Evolutionary conservation across 1,140 invertebrate genomes (phyloP), one percentile per base, ranked within the genome.

Genomic region (Achatina immaculata): DNA sequence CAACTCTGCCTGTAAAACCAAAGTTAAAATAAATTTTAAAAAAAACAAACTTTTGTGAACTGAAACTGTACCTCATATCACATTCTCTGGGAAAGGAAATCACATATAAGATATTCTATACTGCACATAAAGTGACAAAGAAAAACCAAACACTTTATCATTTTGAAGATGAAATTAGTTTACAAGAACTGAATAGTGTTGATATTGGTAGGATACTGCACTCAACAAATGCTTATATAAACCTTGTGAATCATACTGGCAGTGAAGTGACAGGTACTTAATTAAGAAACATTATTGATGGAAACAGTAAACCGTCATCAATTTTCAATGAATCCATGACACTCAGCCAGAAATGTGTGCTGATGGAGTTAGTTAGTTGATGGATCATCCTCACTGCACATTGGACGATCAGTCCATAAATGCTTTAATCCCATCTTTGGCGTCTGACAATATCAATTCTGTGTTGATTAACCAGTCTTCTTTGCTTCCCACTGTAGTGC

Each of bases 161-260:
- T 71, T 71, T 71, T 21, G 24, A 71, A 71, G 11, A 21, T n/a
- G 38, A 71, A 71, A 71, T 71, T 38, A n/a, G 42, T 34, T 34
- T 71, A 28, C 38, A 38, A 71, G 68, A 38, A 71, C 68, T 43
- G 19, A 71, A 43, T n/a, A n/a, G 40, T 38, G 68, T 71, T 71
- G 68, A 43, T 6, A 71, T 71, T 36, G 38, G 68, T 16, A 21
- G 38, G 21, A 71, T 71, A 38, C 68, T 71, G 40, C 38, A 71
- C n/a, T 42, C 68, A 34, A 42, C 38, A n/a, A 71, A 71, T 71
- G 68, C 68, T 71, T 71, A 38, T 40, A 71, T 71, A 34, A 42
- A 71, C 38, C 21, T 42, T 38, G 34, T 71, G 6, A 42, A 71
- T 71, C 68, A 71, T n/a, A 43, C 42, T 71, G 51, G 72, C 16